These are phyloP conservation scores for Trachymyrmex septentrionalis DNA, from an alignment of 1,140 invertebrate species.

Conservation along the genomic window DNA sequence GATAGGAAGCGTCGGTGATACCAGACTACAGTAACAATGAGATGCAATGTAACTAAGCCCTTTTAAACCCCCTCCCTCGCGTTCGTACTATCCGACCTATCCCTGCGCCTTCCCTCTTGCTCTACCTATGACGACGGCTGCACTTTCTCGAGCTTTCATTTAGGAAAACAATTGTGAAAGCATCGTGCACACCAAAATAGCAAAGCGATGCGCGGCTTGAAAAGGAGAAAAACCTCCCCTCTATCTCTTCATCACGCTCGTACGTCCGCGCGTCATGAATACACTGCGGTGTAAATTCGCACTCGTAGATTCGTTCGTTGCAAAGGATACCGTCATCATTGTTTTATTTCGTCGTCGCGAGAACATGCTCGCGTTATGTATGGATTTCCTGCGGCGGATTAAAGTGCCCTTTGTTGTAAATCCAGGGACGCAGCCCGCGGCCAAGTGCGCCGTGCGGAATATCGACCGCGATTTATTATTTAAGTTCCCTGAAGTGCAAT, in stretches of 20 bases:
- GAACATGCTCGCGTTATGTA: conserved; percentile 56
- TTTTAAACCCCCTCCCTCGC: conserved; percentile 34
- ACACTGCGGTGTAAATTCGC: conserved; percentile 45
- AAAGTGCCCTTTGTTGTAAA: conserved; percentile 61
- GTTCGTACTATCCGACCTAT: conserved; percentile 27
- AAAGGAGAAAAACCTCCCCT: conserved; percentile 26
- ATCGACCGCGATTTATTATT: conserved; percentile 53
- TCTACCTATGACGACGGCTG: conserved; percentile 31
- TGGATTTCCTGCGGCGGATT: conserved; percentile 58
- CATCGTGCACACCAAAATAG: conserved; percentile 56
- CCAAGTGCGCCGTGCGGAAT: neutral
- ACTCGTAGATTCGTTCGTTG: conserved; percentile 60
- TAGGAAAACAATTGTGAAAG: conserved; percentile 75
- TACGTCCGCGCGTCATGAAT: conserved; percentile 38
- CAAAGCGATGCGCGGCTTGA: conserved; percentile 43
- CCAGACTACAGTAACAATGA: conserved; percentile 69
- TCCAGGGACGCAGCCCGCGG: neutral
- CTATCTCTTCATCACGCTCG: conserved; percentile 5
- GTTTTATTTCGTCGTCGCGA: conserved; percentile 49
- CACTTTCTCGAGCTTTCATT: conserved; percentile 73
- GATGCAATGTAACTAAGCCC: conserved; percentile 73
- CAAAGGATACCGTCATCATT: conserved; percentile 57
- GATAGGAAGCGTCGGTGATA: conserved; percentile 49
- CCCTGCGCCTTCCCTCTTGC: conserved; percentile 14
- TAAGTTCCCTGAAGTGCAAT: conserved; percentile 25